Evolutionary conservation across 2,797 vertebrate genomes (phyloP), one percentile per base, ranked within the genome.

Genomic region (Vireo griseus): DNA sequence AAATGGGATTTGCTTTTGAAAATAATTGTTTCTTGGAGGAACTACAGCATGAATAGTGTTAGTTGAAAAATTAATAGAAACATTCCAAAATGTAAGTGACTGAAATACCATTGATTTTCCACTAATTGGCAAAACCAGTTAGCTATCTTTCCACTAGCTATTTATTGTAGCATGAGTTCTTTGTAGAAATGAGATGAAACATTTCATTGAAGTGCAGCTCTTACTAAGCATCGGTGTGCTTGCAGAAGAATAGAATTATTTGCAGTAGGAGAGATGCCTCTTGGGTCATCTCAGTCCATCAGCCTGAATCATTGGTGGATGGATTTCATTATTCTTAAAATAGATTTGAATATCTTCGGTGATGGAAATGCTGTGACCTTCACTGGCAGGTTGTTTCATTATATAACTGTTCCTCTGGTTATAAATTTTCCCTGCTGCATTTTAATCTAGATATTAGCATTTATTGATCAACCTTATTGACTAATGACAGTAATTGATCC

Each of bases 271-370:
- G 16, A 51, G 40, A 85, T 44, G 6, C 73, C 29, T 77, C 62
- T 25, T 86, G 86, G 74, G 31, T 91, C 79, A 75, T 83, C 85
- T 93, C 26, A 72, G 35, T 89, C 59, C 29, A 47, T 79, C 81
- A 63, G 25, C 11, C 50, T 87, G 63, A 76, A 93, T 79, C 66
- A 57, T 22, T 86, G 62, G 42, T 76, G 39, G 52, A 71, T 87
- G 19, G 33, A 92, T 95, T 94, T 88, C 16, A 71, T 82, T 95
- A 86, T 88, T 76, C 37, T 67, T 87, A 91, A 96, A 94, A 88
- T 62, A 92, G 68, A 25, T 44, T 92, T 86, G 54, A 84, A 42
- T 78, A 83, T 78, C 50, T 72, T 90, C 17, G 9, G n/a, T 85
- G 54, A 81, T 69, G 35, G 63, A 87, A 95, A 76, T 61, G 39